Evolutionary conservation across 2,797 vertebrate species (phyloP), one percentile per base, ranked within the genome.

Genomic region (Hemibagrus guttatus): DNA sequence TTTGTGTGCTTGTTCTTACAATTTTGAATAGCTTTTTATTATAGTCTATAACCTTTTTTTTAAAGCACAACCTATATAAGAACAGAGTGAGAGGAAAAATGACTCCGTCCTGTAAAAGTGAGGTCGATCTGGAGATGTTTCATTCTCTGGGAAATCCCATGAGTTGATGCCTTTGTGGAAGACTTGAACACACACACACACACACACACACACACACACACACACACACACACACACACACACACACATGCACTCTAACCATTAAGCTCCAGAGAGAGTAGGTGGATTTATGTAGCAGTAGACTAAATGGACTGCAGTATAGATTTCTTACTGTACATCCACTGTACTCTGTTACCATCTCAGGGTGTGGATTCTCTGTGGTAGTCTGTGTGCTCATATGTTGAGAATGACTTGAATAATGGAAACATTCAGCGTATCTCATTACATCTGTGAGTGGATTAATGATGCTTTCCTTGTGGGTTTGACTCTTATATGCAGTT

Each of bases 281-380:
- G 81, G 42, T 84, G 83, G 88, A 90, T 89, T 88, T 90, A 90
- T 90, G 86, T 88, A 88, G 87, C 86, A 84, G 81, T 16, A 75
- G 79, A 61, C 63, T 83, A 90, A 90, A 90, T 90, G 88, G 85
- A 90, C 88, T 87, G 4, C 68, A 81, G 80, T 88, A 87, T 90
- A 89, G 90, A 88, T 90, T 89, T 85, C 66, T 39, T 83, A 75
- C 75, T 81, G 75, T 84, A 87, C 42, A 84, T 76, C 82, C 31
- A 79, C 49, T 84, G 35, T 63, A 76, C 76, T 71, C 61, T 84
- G 82, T 86, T 89, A 78, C 86, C 63, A 61, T 86, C 80, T 89
- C n/a, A 66, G 80, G 26, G 39, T 61, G n/a, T 63, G n/a, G 49
- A 63, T 52, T 78, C 11, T 19, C n/a, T 78, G 74, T 16, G n/a